Percentiles rank a stretch among this genome's conserved stretches.
These are phyloP conservation scores for Halcyon chelicuti DNA, from an alignment of 2,797 vertebrate genomes.

Conservation along the genomic window DNA sequence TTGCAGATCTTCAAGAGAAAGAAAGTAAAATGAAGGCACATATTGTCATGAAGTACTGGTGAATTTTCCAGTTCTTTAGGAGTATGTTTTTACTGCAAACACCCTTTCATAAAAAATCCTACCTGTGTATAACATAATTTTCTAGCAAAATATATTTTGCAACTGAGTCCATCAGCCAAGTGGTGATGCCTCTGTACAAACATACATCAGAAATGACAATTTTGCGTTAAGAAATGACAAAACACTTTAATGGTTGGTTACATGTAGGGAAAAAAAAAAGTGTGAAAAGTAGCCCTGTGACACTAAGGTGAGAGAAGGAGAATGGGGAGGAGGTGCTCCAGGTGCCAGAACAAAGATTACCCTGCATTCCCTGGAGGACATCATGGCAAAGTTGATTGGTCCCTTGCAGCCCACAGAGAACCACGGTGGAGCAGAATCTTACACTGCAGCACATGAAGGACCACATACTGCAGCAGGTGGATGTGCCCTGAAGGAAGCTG, in stretches of 20 bases:
- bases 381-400: background rate
- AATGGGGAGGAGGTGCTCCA: background rate
- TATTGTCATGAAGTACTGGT: background rate
- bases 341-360: background rate
- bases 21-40: background rate
- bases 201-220: background rate
- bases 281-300: background rate
- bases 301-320: background rate
- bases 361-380: background rate
- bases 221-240: background rate
- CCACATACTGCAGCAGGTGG: accelerated
- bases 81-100: background rate
- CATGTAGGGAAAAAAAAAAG: background rate
- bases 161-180: background rate
- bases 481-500: background rate
- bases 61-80: background rate
- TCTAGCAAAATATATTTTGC: background rate
- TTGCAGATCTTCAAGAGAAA: background rate
- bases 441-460: accelerated
- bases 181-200: background rate
- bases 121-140: background rate
- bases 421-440: background rate
- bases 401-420: background rate
- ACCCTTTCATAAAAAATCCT: background rate
- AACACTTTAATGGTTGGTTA: background rate